Conservation (phyloP, 2,797 vertebrate genomes). For the Lateolabrax maculatus region DNA sequence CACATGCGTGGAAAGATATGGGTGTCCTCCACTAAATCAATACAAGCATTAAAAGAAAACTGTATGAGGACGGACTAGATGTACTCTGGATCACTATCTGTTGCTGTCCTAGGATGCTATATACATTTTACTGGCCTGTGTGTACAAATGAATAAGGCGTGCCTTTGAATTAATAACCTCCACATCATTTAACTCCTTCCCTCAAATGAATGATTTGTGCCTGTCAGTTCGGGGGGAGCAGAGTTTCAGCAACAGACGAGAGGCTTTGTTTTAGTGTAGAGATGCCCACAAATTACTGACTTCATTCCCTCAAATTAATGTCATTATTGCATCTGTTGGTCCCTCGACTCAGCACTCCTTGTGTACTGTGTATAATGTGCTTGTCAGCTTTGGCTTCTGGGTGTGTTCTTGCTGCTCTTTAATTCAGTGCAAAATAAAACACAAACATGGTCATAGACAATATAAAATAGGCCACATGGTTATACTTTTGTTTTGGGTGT, state of each 20-base stretch:
- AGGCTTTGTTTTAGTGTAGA: neutral
- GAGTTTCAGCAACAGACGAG: neutral
- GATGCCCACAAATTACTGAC: neutral
- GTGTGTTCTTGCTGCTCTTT: neutral
- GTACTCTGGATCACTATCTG: neutral
- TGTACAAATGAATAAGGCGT: neutral
- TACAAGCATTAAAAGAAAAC: slow-evolving; percentile 21
- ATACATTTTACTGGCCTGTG: neutral
- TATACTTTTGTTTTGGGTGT: neutral
- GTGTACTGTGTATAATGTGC: neutral
- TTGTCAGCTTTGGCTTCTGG: neutral
- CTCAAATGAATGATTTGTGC: neutral
- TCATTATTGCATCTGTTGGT: neutral
- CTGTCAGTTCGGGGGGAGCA: neutral
- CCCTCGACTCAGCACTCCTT: neutral
- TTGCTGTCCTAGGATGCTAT: neutral
- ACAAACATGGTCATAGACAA: neutral
- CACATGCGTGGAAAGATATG: neutral
- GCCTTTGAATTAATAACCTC: neutral
- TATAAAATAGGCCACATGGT: neutral
- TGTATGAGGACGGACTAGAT: neutral
- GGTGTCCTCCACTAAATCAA: slow-evolving; percentile 19
- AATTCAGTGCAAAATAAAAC: neutral
- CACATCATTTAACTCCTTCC: neutral
- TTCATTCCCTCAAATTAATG: neutral